These are phyloP conservation scores for Carduelis carduelis DNA, from an alignment of 2,797 vertebrate genomes.

Conservation along the genomic window DNA sequence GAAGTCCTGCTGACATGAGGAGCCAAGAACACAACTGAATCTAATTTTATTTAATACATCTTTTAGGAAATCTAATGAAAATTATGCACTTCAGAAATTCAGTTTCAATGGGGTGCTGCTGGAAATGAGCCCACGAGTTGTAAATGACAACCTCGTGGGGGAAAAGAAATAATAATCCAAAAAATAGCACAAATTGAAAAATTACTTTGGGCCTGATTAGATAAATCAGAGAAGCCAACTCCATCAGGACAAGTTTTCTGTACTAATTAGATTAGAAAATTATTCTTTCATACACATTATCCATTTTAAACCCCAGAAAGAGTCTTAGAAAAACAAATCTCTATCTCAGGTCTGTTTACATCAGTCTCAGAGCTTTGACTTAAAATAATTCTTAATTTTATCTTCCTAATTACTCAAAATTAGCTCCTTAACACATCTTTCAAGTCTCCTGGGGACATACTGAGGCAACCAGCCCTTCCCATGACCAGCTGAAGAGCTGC, in stretches of 20 bases:
- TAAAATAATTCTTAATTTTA: not conserved
- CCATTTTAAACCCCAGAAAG: not conserved
- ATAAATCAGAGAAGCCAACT: not conserved
- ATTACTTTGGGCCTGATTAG: not conserved
- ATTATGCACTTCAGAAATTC: not conserved
- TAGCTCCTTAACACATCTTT: not conserved
- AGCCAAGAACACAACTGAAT: conserved; percentile 6
- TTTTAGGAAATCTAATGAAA: conserved; percentile 28
- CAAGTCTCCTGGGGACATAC: not conserved
- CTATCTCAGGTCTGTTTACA: not conserved
- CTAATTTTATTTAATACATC: conserved; percentile 8
- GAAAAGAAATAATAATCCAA: not conserved
- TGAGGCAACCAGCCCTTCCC: not conserved
- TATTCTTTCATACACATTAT: not conserved
- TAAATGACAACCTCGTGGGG: not conserved
- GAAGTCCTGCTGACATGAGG: not conserved
- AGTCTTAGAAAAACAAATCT: not conserved
- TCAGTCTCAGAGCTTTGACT: not conserved
- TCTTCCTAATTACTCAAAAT: not conserved
- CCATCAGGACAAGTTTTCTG: not conserved
- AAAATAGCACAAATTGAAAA: not conserved
- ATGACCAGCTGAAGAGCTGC: not conserved
- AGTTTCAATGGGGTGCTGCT: conserved; percentile 6
- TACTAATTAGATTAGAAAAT: conserved; percentile 4
- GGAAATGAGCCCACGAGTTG: not conserved